Evolutionary conservation across 2,888 invertebrate genomes (phyloP), one percentile per base, ranked within the genome.

Genomic region (Nomada hirtipes): DNA sequence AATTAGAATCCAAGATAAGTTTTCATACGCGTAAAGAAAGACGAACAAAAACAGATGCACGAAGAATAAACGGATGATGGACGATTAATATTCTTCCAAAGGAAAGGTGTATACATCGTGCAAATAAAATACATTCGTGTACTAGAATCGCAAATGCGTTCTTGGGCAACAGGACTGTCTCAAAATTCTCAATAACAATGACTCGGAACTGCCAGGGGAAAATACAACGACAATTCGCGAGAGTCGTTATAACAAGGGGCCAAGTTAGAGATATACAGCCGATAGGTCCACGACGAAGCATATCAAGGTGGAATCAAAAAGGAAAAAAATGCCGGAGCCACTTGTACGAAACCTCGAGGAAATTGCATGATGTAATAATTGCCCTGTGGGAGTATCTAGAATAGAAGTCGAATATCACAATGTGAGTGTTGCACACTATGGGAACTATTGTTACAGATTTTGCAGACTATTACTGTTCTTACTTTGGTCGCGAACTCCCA

Each of bases 401-500:
- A 88, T 88, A 84, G 88, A 88, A 84, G 57, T 50, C 80, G 84
- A 82, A 86, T 88, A 87, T 88, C 88, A 92, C 92, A 93, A 93
- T 93, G 89, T 89, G 76, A 77, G 78, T 91, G 89, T 92, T 93
- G 92, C 93, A 92, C 90, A 91, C 91, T 91, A 92, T 93, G 93
- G 92, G 93, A 93, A 92, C 92, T 91, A 93, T 93, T 93, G 93
- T 93, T 93, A 93, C 93, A 93, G 91, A 93, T 93, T 93, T 93
- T 93, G 93, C 92, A 93, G 92, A 91, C 91, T 91, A 89, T 91
- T 89, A 89, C 91, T 91, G 91, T 92, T 91, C 87, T 89, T 88
- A 78, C 84, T 79, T 77, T 47, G 86, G 76, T 80, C 84, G 89
- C 87, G 88, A 86, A 91, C 91, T 93, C 93, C 92, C 93, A 93